Conservation (phyloP, 2,888 invertebrate genomes). For the Stratiomys singularior region DNA sequence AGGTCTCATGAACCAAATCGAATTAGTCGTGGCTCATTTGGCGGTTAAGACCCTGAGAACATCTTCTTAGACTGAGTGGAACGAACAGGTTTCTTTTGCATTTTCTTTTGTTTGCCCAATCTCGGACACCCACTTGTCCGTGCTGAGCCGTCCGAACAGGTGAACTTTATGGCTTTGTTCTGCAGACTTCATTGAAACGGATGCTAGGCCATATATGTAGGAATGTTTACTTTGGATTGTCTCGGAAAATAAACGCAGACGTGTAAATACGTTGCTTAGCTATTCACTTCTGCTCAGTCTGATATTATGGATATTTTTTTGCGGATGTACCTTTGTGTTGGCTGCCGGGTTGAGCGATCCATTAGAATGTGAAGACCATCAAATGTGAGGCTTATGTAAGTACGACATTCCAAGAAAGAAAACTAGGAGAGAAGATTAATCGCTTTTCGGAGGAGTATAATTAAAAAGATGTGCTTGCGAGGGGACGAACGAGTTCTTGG, state of each 20-base stretch:
- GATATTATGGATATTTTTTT: not conserved
- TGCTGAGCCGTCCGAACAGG: not conserved
- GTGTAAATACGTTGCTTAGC: not conserved
- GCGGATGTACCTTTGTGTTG: not conserved
- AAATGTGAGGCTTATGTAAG: not conserved
- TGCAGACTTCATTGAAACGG: not conserved
- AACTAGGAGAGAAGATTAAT: not conserved
- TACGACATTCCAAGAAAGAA: not conserved
- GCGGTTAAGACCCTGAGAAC: slow-evolving; percentile 4
- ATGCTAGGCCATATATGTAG: not conserved
- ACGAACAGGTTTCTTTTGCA: not conserved
- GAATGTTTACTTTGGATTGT: not conserved
- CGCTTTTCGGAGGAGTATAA: not conserved
- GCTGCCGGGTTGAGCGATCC: no score
- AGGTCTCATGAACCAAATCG: slow-evolving; percentile 4
- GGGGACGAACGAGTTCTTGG: not conserved
- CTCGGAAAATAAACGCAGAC: not conserved
- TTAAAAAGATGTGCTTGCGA: not conserved
- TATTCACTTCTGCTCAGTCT: not conserved
- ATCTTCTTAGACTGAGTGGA: not conserved
- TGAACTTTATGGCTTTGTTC: slow-evolving; percentile 14
- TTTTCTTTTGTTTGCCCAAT: not conserved
- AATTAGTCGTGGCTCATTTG: not conserved
- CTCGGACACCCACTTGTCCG: not conserved
- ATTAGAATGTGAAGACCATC: no score